phyloP scores from a whole-genome alignment of 2,113 vertebrate genomes.

The Menura novaehollandiae region DNA sequence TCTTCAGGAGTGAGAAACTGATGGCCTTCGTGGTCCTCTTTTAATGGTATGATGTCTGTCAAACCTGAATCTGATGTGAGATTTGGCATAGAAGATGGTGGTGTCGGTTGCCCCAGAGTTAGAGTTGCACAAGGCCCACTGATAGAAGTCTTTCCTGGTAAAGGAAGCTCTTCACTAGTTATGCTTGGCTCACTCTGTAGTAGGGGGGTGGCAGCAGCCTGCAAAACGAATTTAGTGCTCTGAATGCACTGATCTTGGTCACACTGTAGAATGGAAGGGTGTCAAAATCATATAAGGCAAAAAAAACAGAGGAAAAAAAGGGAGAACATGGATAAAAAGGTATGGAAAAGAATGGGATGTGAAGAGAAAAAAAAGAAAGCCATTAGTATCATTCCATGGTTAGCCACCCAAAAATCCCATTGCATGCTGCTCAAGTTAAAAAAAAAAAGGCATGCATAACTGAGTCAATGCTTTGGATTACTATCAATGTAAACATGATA shows the following conservation, averaged over 20 bases:
- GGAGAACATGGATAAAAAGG: not conserved
- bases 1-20: slow-evolving; percentile 94
- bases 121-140: slow-evolving; percentile 84
- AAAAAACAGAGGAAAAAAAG: slow-evolving; percentile 11
- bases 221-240: slow-evolving; percentile 99
- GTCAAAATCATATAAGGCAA: slow-evolving; percentile 39
- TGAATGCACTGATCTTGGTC: slow-evolving; percentile 99
- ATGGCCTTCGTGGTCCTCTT: slow-evolving; percentile 81
- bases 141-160: slow-evolving; percentile 80
- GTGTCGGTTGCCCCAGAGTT: slow-evolving; percentile 89
- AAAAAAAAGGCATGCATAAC: not conserved
- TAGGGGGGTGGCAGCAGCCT: slow-evolving; percentile 92
- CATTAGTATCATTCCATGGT: slow-evolving; percentile 73
- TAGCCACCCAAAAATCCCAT: slow-evolving; percentile 37
- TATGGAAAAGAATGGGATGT: slow-evolving; percentile 42
- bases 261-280: slow-evolving; percentile 80
- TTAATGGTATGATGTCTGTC: slow-evolving; percentile 82
- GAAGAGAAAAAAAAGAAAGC: slow-evolving; percentile 67
- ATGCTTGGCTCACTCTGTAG: slow-evolving; percentile 91
- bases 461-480: not conserved
- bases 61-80: slow-evolving; percentile 81
- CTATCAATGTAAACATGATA: not conserved
- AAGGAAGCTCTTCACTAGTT: slow-evolving; percentile 81
- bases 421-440: slow-evolving; percentile 19
- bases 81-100: slow-evolving; percentile 90